phyloP scores from a whole-genome alignment of 2,113 vertebrate species.

The Mormyrus iriodes region DNA sequence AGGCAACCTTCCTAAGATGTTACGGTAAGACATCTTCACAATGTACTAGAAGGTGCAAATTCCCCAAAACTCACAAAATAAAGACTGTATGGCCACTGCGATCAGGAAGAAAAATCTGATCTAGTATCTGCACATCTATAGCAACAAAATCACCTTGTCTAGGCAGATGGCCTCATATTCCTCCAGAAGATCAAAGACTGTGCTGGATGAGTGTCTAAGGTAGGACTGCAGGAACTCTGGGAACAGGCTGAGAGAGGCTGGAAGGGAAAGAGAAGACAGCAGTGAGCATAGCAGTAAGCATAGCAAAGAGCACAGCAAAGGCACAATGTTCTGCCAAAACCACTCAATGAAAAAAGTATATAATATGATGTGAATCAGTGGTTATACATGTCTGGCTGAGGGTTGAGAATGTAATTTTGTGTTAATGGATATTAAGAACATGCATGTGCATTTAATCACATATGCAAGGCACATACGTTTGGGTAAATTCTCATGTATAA shows the following conservation, averaged over 20 bases:
- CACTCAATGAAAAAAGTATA: too few species aligned
- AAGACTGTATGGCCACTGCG: neutral
- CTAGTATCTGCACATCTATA: neutral
- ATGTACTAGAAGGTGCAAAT: neutral
- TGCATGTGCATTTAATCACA: neutral
- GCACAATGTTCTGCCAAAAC: neutral
- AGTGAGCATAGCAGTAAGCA: neutral
- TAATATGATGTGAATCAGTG: neutral
- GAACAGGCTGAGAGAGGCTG: conserved; percentile 85
- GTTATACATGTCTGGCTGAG: too few species aligned
- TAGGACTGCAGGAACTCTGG: conserved; percentile 82
- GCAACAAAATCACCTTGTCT: conserved; percentile 65
- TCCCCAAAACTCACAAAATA: neutral
- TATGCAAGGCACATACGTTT: neutral
- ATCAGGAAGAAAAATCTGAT: neutral
- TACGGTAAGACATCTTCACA: neutral
- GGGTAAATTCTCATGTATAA: neutral
- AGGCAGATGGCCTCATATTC: conserved; percentile 81
- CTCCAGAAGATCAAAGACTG: conserved; percentile 84
- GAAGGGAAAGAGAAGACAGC: conserved; percentile 29
- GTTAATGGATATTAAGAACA: too few species aligned
- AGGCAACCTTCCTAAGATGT: neutral
- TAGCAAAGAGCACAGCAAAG: neutral
- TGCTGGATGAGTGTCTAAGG: conserved; percentile 79
- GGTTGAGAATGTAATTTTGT: too few species aligned